Base-by-base conservation (phyloP, 1,140 invertebrate species). In the Atta colombica region DNA sequence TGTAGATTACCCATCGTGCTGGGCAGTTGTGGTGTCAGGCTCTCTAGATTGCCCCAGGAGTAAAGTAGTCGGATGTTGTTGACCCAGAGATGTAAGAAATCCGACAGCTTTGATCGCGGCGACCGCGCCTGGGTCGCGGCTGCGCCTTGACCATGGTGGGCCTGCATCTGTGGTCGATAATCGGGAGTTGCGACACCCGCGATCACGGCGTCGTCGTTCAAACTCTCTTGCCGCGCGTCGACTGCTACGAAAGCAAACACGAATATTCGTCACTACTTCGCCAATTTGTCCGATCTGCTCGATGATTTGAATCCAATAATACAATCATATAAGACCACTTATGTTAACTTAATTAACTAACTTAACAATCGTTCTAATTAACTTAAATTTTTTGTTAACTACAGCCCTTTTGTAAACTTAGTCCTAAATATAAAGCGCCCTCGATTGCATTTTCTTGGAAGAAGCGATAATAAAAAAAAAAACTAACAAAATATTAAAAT, bases 1-100 rank as follows among this genome's bases (percentile, higher is more conserved):
- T 95, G 94, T 55, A 94, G 74, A 84, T 95, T 95, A 39, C 94
- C 94, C 94, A 95, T 95, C 6, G 78, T 82, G 63, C 28, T 10
- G n/a, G 75, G 18, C 5, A 61, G 8, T 18, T 75, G 69, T 7
- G 68, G 69, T 5, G 21, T 16, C 65, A 58, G 35, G 25, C 14
- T 8, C 8, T 84, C 69, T 25, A 75, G 14, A 14, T 49, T 55
- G 45, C 58, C 14, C 77, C 87, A 61, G 77, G 66, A 45, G 87
- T 92, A 88, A 72, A 90, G 6, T 10, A 80, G 72, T 87, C 91
- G 87, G 51, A 93, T 45, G 12, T 82, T 90, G 71, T 90, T 85
- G 53, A 92, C 87, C 82, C 92, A 94, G 63, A 90, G 51, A 28
- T 90, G 89, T 53, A 92, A 86, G 65, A 93, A 78, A 69, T 93